Conservation (phyloP, 2,888 invertebrate genomes). For the Stenodera caucasica region DNA sequence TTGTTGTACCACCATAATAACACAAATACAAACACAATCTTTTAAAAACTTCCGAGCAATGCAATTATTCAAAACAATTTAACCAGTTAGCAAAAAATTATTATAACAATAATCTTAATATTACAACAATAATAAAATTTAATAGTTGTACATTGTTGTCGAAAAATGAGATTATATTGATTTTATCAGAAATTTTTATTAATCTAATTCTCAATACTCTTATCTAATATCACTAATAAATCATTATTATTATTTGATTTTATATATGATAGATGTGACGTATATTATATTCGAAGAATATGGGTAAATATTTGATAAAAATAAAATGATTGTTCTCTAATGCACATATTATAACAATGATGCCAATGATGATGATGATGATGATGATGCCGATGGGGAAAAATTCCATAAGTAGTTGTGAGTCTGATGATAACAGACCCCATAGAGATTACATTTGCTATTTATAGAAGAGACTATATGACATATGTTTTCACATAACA, state of each 20-base stretch:
- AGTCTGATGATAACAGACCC: conserved; percentile 2
- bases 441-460: background rate
- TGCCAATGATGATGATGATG: background rate
- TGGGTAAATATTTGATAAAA: too few species aligned
- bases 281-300: too few species aligned
- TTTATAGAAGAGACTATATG: conserved; percentile 1
- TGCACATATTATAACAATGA: too few species aligned
- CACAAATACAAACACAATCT: background rate
- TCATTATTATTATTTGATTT: background rate
- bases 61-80: conserved; percentile 3
- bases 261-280: too few species aligned
- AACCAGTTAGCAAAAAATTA: conserved; percentile 1
- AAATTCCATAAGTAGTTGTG: too few species aligned
- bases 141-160: background rate
- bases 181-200: conserved; percentile 5
- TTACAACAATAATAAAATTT: background rate
- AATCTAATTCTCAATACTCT: background rate
- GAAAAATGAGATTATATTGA: background rate
- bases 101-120: background rate
- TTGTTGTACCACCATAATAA: conserved; percentile 13
- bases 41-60: background rate
- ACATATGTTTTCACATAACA: background rate
- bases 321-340: too few species aligned
- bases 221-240: background rate
- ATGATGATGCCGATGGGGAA: background rate